phyloP scores from a whole-genome alignment of 92 coral and sea anemone genomes.

The Scolanthus callimorphus region DNA sequence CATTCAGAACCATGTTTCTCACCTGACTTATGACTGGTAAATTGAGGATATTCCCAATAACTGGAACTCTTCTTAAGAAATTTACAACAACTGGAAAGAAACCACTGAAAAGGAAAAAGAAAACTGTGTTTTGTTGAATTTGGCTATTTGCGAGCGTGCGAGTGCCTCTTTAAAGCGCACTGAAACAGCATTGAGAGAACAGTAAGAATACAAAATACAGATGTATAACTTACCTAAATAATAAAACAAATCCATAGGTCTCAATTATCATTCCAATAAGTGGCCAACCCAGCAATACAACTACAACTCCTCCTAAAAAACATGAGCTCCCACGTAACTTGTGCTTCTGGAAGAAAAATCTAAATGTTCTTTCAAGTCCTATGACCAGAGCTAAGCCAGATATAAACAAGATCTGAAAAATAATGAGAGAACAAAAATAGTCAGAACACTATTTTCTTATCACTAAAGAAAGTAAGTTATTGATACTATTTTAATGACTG shows the following conservation, averaged over 20 bases:
- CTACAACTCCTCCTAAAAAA: constrained; percentile 94
- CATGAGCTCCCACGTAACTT: constrained; percentile 94
- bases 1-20: too few relatives aligned
- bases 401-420: constrained; percentile 82
- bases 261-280: constrained; percentile 92
- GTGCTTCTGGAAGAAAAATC: constrained; percentile 98
- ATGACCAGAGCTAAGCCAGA: constrained; percentile 93
- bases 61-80: constrained; percentile 98
- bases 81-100: constrained; percentile 98
- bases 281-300: constrained; percentile 96
- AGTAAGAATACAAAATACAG: too few relatives aligned
- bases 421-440: too few relatives aligned
- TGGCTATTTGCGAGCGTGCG: too few relatives aligned
- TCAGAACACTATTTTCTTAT: too few relatives aligned
- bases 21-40: constrained; percentile 88
- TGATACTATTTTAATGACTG: too few relatives aligned
- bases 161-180: too few relatives aligned
- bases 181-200: too few relatives aligned
- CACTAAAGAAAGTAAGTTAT: too few relatives aligned
- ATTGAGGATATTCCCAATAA: constrained; percentile 92
- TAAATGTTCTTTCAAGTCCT: constrained; percentile 97
- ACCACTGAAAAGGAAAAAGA: constrained; percentile 67
- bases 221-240: constrained; percentile 83
- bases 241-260: constrained; percentile 88
- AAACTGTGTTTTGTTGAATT: too few relatives aligned